Evolutionary conservation across 2,113 vertebrate species (phyloP).

Genomic region (Sula dactylatra): DNA sequence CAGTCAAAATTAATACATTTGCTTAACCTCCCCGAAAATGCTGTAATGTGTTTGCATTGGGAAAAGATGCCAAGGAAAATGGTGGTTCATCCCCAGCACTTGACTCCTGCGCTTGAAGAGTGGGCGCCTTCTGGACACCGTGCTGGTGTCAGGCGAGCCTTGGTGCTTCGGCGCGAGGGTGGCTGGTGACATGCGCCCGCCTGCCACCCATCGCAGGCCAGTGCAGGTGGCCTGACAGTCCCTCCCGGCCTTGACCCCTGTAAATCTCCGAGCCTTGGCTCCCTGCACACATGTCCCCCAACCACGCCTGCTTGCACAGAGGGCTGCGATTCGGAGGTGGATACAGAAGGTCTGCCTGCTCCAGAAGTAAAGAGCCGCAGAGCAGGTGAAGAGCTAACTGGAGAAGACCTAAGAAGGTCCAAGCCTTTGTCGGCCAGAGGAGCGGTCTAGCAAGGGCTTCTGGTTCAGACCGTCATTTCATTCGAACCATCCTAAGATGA

Average conservation of each 20-base stretch:
- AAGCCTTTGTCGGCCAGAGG: neutral
- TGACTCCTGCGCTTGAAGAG: neutral
- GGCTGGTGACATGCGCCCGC: neutral
- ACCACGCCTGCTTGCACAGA: neutral
- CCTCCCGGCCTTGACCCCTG: neutral
- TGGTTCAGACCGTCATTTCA: neutral
- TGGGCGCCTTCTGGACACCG: neutral
- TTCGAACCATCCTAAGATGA: too few species aligned
- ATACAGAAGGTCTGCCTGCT: neutral
- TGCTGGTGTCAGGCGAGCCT: neutral
- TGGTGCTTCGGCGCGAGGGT: neutral
- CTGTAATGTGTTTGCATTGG: neutral
- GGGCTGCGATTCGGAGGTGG: neutral
- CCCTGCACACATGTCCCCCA: neutral
- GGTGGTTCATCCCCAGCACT: neutral
- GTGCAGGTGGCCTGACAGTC: neutral
- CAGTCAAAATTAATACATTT: neutral
- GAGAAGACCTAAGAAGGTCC: neutral
- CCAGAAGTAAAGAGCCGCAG: neutral
- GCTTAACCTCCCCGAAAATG: neutral
- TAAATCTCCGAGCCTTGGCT: neutral
- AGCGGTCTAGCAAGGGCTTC: neutral
- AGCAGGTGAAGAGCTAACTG: neutral
- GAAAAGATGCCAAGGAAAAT: neutral
- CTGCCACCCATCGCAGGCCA: neutral